Percentiles rank a stretch among this genome's conserved stretches.
These are phyloP conservation scores for Gonocerus acuteangulatus DNA, from an alignment of 2,888 invertebrate species.

Conservation along the genomic window DNA sequence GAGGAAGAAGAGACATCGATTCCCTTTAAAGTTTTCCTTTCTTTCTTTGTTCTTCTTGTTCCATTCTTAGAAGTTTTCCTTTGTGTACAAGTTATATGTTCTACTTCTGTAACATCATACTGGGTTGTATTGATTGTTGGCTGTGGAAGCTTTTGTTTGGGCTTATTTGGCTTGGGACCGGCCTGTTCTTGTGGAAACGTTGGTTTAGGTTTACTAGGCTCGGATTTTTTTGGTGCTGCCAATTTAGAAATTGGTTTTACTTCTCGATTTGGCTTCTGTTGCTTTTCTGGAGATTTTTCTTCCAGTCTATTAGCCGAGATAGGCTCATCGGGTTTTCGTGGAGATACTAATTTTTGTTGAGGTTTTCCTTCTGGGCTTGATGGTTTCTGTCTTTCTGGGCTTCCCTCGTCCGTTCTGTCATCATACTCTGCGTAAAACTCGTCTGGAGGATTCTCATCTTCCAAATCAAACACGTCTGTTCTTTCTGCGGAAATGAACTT, in stretches of 20 bases:
- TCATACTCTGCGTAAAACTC: constrained; percentile 52
- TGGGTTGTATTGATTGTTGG: background rate
- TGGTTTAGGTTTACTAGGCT: background rate
- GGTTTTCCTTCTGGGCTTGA: background rate
- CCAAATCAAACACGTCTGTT: constrained; percentile 32
- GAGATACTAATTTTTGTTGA: too few relatives aligned
- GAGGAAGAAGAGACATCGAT: constrained; percentile 29
- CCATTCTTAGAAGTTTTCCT: constrained; percentile 22
- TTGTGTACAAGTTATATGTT: background rate
- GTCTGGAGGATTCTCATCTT: constrained; percentile 39
- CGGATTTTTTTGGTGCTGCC: background rate
- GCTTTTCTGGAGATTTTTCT: background rate
- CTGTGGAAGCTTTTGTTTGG: background rate
- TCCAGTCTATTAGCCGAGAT: background rate
- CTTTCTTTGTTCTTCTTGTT: too few relatives aligned
- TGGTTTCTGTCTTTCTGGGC: constrained; percentile 19
- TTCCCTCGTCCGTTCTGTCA: constrained; percentile 40
- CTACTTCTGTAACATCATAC: background rate
- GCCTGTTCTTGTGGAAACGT: background rate
- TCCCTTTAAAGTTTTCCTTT: constrained; percentile 1
- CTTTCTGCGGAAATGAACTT: constrained; percentile 3
- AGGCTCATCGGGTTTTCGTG: background rate
- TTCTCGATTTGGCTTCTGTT: background rate
- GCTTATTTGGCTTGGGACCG: background rate
- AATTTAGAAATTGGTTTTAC: too few relatives aligned